Percentiles rank a stretch among this genome's conserved stretches.
Conservation (phyloP, 2,888 invertebrate species). For the Dinocampus coccinellae region DNA sequence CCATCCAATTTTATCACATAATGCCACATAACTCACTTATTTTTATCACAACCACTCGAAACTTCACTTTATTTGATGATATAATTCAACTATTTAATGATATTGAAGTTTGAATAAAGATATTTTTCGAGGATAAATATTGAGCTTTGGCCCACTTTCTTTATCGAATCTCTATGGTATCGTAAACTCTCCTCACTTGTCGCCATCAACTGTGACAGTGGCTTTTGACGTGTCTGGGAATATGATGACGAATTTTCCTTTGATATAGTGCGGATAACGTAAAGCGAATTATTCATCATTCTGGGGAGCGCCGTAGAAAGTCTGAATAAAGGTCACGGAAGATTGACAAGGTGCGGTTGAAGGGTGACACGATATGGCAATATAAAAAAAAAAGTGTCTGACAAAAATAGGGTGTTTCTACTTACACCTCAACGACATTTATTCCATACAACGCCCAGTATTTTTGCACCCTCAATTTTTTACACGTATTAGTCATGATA, state of each 20-base stretch:
- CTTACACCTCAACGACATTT: not conserved
- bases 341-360: not conserved
- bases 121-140: no score
- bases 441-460: not conserved
- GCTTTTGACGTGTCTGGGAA: not conserved
- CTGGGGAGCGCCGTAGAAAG: not conserved
- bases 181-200: no score
- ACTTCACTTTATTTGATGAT: no score
- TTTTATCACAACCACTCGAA: no score
- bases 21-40: not conserved
- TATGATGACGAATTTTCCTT: not conserved
- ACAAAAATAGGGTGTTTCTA: not conserved
- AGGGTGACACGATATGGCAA: not conserved
- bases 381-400: not conserved
- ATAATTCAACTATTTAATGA: no score
- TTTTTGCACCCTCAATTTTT: no score
- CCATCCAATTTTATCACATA: slow-evolving; percentile 17
- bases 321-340: not conserved
- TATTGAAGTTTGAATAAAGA: no score
- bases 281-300: slow-evolving; percentile 9
- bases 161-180: not conserved
- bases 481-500: no score
- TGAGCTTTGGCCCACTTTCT: no score
- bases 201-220: not conserved
- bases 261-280: slow-evolving; percentile 4